Evolutionary conservation across 35 echinoderm and acorn worm species (phyloP), one percentile per base, ranked within the genome.

Genomic region (Hemicentrotus pulcherrimus): DNA sequence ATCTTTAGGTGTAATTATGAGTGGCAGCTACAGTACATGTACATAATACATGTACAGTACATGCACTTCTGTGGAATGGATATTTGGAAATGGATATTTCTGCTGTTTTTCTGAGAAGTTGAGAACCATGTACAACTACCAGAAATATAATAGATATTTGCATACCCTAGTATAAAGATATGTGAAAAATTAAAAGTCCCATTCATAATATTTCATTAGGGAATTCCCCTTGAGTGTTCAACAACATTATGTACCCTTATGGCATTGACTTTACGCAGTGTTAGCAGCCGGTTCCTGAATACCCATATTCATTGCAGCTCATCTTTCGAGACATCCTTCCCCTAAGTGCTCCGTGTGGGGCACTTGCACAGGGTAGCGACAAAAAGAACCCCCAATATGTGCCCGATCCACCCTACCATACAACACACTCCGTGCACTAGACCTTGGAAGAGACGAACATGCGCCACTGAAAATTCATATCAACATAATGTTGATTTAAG

Each of bases 191-290:
- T 6, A 55, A 15, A 12, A 55, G 15, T 10, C 65, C 19, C 24
- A 78, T 78, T 78, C 65, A 78, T 78, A 78, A 78, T 55, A 55
- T 55, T 78, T 78, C 65, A 78, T 78, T 59, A n/a, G 65, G 65
- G 65, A 78, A 78, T 78, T 78, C 22, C 65, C 65, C 65, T 78
- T 22, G 6, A 30, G 65, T 28, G 6, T 78, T 28, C 19, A 22
- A 22, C 22, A 7, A 78, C 28, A 55, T 55, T 3, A 41, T 55
- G 50, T 55, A 55, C 50, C 50, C 50, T 15, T 15, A 55, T 55
- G 10, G 10, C 50, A 55, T 55, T 11, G 50, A 55, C 11, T 55
- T 41, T 55, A 55, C 50, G 16, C 19, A 78, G 65, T 78, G 28
- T 78, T n/a, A 4, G 65, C 19, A 78, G 65, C 65, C 19, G 65